Base-by-base conservation (phyloP, 2,113 vertebrate genomes). In the Diadophis punctatus region DNA sequence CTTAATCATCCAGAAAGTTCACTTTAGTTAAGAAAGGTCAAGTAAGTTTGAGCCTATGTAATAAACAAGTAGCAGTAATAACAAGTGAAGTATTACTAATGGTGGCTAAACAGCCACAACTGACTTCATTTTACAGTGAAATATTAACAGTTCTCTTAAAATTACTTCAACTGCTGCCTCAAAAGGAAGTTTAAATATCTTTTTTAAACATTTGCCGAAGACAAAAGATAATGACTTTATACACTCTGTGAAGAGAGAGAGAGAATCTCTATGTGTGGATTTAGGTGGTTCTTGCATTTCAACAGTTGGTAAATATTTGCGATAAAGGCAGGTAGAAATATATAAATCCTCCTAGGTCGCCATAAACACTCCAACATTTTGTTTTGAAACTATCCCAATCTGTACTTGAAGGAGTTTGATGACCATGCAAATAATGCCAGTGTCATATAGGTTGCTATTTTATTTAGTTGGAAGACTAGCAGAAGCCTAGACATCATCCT, bases 1-100 rank as follows among this genome's bases (percentile, higher is more conserved):
- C 89, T 48, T 91, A 95, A 93, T 88, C 91, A 92, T 94, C 94
- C 94, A 95, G 93, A 94, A 92, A 92, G 89, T 92, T 94, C 94
- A 60, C 0, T 95, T 96, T 93, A 96, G 90, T 53, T 89, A 88
- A 93, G 93, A 56, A 87, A 55, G 91, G 49, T 95, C 94, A 86
- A 63, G 92, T 88, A 46, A 60, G 48, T 34, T 95, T 94, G n/a
- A 95, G 53, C 90, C 94, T 90, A 85, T 68, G 48, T 87, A 58
- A 92, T 63, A 51, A 86, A 90, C 86, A 93, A 96, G 91, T 91
- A 91, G 1, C 74, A 27, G 89, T 94, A 93, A 91, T 94, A 96
- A 92, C 53, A 90, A 1, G 34, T 90, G 92, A 89, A 93, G 93
- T 23, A 0, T 86, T 94, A 85, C 43, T 30, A 80, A 22, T 80